Evolutionary conservation across 2,797 vertebrate genomes (phyloP).

Genomic region (Semaprochilodus insignis): DNA sequence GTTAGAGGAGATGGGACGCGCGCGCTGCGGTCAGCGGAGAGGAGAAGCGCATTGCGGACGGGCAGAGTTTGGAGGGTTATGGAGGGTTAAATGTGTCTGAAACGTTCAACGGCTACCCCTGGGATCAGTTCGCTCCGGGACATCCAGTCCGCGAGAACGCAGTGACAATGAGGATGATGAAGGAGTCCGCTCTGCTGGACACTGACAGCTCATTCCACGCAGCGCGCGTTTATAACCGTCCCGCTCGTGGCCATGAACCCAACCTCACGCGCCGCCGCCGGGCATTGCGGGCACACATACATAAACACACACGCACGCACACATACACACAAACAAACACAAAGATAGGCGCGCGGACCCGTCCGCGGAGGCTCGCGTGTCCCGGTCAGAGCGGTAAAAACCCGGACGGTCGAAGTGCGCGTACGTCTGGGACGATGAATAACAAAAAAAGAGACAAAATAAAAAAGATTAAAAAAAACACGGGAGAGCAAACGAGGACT

Average conservation of each 20-base stretch:
- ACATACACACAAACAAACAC: neutral
- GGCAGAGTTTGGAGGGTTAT: neutral
- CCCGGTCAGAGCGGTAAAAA: neutral
- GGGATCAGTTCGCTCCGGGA: neutral
- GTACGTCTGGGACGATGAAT: neutral
- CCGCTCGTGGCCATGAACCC: neutral
- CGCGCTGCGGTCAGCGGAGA: neutral
- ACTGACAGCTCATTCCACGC: neutral
- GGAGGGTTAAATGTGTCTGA: neutral
- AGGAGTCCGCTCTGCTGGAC: neutral
- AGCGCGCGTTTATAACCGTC: neutral
- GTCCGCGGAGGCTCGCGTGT: neutral
- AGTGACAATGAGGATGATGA: conserved; percentile 4
- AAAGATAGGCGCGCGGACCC: conserved; percentile 1
- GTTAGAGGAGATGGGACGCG: neutral
- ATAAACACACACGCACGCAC: neutral
- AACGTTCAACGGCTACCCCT: neutral
- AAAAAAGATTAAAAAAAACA: neutral
- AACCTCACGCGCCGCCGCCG: conserved; percentile 2
- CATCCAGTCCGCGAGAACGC: neutral
- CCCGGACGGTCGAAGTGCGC: no score
- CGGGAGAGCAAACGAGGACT: no score
- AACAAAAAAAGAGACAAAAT: neutral
- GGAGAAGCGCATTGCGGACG: neutral
- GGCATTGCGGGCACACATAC: neutral